Base-by-base conservation (phyloP, 2,797 vertebrate species). In the Novumbra hubbsi region DNA sequence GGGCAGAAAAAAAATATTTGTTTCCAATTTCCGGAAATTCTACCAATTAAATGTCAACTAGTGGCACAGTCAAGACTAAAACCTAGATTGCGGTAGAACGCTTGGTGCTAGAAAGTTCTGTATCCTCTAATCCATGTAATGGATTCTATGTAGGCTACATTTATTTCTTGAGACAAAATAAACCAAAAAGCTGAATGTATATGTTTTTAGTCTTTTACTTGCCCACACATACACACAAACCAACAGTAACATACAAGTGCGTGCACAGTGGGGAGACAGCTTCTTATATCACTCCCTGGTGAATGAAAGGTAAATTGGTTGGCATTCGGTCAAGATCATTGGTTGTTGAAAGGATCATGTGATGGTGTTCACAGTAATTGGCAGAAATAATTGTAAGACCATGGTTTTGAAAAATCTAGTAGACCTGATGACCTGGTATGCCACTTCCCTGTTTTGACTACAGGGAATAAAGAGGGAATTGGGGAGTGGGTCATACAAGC, bases 391-490 rank as follows among this genome's bases (percentile, higher is more conserved):
- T 5, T 27, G 11, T 41, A 69, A 69, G 45, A 69, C 24, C 65
- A n/a, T 17, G 38, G 32, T 38, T 66, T 30, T 4, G 15, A 8
- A 34, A 17, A 68, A 21, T 55, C 19, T 55, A 55, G 55, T 12
- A 27, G 55, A 24, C 11, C 55, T 60, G 24, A 24, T 24, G 21
- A 50, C 14, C 30, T 0, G 27, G 55, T 21, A 60, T 60, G 55
- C 15, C 68, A 11, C 68, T 70, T 48, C 45, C n/a, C 24, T 24
- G n/a, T 17, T 15, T 9, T 45, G n/a, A 48, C 38, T 3, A 9
- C 16, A 69, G 7, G 48, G 48, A 48, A 68, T 74, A 74, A 79
- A 60, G 30, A 45, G 57, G 71, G 41, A 77, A 32, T 66, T 24
- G 50, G 57, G 69, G 27, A 52, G 77, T 57, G 30, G 52, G 70